These are phyloP conservation scores for Falco biarmicus DNA, from an alignment of 2,797 vertebrate species.

Conservation along the genomic window DNA sequence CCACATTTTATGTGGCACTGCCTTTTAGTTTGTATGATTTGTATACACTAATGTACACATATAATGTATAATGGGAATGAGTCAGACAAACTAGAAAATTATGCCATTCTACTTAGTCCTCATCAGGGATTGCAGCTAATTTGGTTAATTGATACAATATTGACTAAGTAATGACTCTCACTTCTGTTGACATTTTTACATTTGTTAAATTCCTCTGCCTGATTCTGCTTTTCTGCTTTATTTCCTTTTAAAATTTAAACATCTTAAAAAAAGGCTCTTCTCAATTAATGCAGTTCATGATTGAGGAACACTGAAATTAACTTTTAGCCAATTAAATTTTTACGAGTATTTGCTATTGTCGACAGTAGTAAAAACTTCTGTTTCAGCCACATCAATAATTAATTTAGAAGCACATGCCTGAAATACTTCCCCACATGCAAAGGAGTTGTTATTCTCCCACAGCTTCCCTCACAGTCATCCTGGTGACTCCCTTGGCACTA, in stretches of 20 bases:
- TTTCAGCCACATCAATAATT: conserved; percentile 74
- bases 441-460: conserved; percentile 56
- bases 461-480: conserved; percentile 59
- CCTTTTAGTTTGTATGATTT: conserved; percentile 24
- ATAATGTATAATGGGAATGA: conserved; percentile 13
- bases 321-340: conserved; percentile 74
- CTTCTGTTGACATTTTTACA: conserved; percentile 55
- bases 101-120: conserved; percentile 34
- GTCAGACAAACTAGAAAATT: conserved; percentile 50
- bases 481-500: conserved; percentile 46
- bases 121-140: not conserved
- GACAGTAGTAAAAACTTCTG: conserved; percentile 75
- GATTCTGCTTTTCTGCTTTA: conserved; percentile 43
- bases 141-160: conserved; percentile 66
- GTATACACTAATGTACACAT: not conserved
- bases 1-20: conserved; percentile 14
- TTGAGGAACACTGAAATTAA: conserved; percentile 63
- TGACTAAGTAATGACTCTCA: conserved; percentile 47
- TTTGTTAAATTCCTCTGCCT: conserved; percentile 49
- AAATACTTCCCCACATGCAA: conserved; percentile 68
- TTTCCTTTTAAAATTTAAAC: conserved; percentile 59
- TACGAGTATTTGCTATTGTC: conserved; percentile 74
- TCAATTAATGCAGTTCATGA: conserved; percentile 53
- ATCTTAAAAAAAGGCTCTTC: conserved; percentile 35
- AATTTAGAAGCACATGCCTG: conserved; percentile 69